A percentile compares a stretch with the other conserved stretches of the same genome.
Evolutionary conservation across 2,113 vertebrate species (phyloP).

Genomic region (Centrocercus urophasianus): DNA sequence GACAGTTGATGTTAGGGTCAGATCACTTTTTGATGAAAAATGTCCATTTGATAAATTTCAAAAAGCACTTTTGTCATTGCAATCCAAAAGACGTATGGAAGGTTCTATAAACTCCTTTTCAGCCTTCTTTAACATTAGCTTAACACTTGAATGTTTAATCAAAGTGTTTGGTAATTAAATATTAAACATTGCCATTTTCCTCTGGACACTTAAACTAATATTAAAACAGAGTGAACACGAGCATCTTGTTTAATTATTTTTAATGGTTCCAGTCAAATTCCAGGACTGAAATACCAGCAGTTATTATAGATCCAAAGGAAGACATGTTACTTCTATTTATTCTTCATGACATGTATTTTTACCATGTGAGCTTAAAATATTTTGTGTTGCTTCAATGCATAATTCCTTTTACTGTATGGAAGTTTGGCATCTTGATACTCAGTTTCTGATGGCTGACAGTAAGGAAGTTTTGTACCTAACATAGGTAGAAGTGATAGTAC

Average conservation of each 20-base stretch:
- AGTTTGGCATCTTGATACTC: not conserved
- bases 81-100: not conserved
- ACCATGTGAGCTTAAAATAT: not conserved
- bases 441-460: not conserved
- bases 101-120: not conserved
- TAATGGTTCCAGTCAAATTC: conserved; percentile 21
- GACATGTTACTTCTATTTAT: not conserved
- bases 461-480: not conserved
- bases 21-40: not conserved
- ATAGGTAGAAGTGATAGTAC: not conserved
- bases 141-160: conserved; percentile 36
- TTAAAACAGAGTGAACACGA: conserved; percentile 1
- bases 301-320: not conserved
- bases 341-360: not conserved
- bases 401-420: not conserved
- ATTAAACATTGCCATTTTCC: conserved; percentile 39
- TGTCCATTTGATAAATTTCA: not conserved
- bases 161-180: conserved; percentile 51
- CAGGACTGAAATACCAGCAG: not conserved
- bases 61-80: not conserved
- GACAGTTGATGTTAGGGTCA: not conserved
- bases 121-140: conserved; percentile 26
- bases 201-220: conserved; percentile 39
- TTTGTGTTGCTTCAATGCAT: not conserved
- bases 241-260: conserved; percentile 16